A percentile compares a stretch with the other conserved stretches of the same genome.
Conservation (phyloP, 2,888 invertebrate genomes). For the Macrosoma leucophasiata region DNA sequence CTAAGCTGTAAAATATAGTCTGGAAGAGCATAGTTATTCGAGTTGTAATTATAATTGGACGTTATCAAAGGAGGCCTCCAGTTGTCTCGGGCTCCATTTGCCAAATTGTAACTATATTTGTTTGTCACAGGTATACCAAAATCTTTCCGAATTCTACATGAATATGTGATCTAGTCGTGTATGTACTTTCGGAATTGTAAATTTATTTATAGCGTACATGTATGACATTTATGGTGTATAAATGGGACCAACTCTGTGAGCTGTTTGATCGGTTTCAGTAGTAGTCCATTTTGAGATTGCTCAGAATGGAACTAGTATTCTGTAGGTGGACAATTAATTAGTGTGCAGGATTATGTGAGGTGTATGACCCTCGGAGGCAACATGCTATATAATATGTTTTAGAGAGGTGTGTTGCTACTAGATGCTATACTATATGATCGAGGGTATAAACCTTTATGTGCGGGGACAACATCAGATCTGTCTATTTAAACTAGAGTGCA, state of each 20-base stretch:
- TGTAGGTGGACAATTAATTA: constrained; percentile 31
- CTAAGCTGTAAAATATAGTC: constrained; percentile 63
- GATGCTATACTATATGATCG: constrained; percentile 59
- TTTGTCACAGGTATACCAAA: constrained; percentile 69
- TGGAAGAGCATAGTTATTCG: constrained; percentile 29
- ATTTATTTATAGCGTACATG: constrained; percentile 67
- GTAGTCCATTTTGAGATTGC: constrained; percentile 30
- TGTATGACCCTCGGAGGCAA: constrained; percentile 58
- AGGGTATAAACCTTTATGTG: constrained; percentile 55
- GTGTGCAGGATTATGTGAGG: constrained; percentile 43
- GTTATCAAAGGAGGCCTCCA: constrained; percentile 27
- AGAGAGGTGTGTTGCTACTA: constrained; percentile 64
- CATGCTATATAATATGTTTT: constrained; percentile 71
- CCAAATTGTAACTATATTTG: constrained; percentile 66
- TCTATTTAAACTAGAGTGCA: constrained; percentile 47
- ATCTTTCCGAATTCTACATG: constrained; percentile 75
- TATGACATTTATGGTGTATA: constrained; percentile 59
- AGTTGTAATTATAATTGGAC: constrained; percentile 21
- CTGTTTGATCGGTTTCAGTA: constrained; percentile 46
- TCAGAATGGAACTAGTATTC: constrained; percentile 32
- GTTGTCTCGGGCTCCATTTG: constrained; percentile 46
- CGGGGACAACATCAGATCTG: constrained; percentile 66
- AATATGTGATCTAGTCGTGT: constrained; percentile 75
- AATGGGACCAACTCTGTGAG: constrained; percentile 71
- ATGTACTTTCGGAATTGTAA: constrained; percentile 74